These are phyloP conservation scores for Solenopsis invicta DNA, from an alignment of 1,140 invertebrate species.

Conservation along the genomic window DNA sequence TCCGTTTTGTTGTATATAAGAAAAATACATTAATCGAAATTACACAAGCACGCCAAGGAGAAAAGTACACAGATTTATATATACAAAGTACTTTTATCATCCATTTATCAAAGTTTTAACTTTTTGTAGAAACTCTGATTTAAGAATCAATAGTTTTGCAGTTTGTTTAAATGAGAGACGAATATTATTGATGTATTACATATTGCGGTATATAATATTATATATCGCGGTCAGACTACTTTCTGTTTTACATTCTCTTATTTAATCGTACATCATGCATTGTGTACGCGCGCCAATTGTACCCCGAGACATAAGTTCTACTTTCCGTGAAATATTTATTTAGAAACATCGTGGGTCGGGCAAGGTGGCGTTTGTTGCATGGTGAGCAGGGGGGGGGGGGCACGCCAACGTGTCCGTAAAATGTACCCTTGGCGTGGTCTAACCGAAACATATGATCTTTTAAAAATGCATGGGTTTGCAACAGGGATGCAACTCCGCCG, in stretches of 20 bases:
- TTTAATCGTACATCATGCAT: slow-evolving; percentile 33
- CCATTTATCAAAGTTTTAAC: slow-evolving; percentile 16
- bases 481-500: slow-evolving; percentile 47
- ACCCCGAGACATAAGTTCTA: slow-evolving; percentile 40
- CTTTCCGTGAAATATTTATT: slow-evolving; percentile 54
- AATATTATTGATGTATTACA: not conserved
- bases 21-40: slow-evolving; percentile 16
- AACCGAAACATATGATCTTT: slow-evolving; percentile 59
- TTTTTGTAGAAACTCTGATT: not conserved
- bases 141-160: not conserved
- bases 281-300: slow-evolving; percentile 9
- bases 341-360: slow-evolving; percentile 32
- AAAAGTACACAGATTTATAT: not conserved
- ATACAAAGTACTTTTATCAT: not conserved
- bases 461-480: slow-evolving; percentile 58
- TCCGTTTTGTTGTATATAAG: not conserved
- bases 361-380: slow-evolving; percentile 58
- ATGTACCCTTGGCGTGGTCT: slow-evolving; percentile 50
- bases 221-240: not conserved
- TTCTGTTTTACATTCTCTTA: slow-evolving; percentile 6
- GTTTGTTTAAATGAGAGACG: not conserved
- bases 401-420: slow-evolving; percentile 59
- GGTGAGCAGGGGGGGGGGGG: not conserved
- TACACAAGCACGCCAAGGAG: not conserved
- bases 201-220: not conserved